Conservation (phyloP, 2,888 invertebrate genomes). For the Antitype chi region DNA sequence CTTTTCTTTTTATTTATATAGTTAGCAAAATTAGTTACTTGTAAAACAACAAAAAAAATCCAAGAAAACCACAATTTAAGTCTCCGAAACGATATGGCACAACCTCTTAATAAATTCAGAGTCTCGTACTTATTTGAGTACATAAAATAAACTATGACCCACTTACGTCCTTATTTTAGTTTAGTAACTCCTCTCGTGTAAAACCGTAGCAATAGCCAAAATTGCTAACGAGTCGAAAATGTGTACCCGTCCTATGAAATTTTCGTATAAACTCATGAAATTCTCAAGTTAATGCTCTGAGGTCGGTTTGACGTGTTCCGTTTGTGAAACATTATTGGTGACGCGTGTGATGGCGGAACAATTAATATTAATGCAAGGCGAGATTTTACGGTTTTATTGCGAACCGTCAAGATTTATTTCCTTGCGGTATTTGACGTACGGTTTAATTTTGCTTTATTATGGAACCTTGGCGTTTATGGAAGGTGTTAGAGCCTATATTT, state of each 20-base stretch:
- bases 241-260: conserved; percentile 50
- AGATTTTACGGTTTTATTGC: conserved; percentile 47
- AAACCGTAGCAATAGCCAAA: conserved; percentile 15
- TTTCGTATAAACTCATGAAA: conserved; percentile 52
- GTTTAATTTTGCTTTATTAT: conserved; percentile 13
- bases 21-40: no score
- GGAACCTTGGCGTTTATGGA: not conserved
- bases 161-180: not conserved
- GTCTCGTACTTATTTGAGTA: not conserved
- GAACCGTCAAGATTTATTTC: conserved; percentile 50
- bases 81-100: not conserved
- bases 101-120: not conserved
- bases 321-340: conserved; percentile 62
- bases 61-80: not conserved
- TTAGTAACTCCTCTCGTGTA: not conserved
- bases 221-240: conserved; percentile 19
- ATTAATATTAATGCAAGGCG: conserved; percentile 56
- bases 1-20: no score
- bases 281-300: conserved; percentile 62
- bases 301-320: conserved; percentile 57
- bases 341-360: conserved; percentile 57
- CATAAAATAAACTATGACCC: not conserved
- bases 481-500: not conserved
- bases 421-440: conserved; percentile 33
- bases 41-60: not conserved